A percentile compares a stretch with the other conserved stretches of the same genome.
These are phyloP conservation scores for Rhyacichthys aspro DNA, from an alignment of 2,797 vertebrate species.

Conservation along the genomic window DNA sequence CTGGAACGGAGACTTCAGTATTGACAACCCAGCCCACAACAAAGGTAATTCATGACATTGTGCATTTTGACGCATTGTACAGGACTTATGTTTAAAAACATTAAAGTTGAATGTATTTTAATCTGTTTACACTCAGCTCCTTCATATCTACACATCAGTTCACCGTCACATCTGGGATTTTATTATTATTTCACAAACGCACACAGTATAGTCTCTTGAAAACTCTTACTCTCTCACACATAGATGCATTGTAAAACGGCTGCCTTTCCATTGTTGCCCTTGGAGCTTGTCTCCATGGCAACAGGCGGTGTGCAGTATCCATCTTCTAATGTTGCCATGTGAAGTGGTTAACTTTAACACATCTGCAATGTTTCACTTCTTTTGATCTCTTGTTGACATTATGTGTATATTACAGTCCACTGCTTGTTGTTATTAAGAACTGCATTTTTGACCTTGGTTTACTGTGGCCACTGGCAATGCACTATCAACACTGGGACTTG, in stretches of 20 bases:
- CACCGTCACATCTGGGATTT: too few species aligned
- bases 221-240: neutral
- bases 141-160: too few species aligned
- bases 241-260: conserved; percentile 45
- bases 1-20: conserved; percentile 99
- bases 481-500: conserved; percentile 31
- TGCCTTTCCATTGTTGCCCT: conserved; percentile 77
- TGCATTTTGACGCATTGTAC: too few species aligned
- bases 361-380: conserved; percentile 27
- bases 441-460: conserved; percentile 37
- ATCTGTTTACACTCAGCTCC: too few species aligned
- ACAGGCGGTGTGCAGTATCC: conserved; percentile 74
- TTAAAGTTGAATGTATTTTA: too few species aligned
- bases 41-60: conserved; percentile 83
- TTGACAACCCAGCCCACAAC: conserved; percentile 96
- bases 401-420: conserved; percentile 4
- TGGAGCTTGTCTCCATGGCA: conserved; percentile 87
- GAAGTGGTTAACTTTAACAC: conserved; percentile 70
- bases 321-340: conserved; percentile 57
- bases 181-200: conserved; percentile 5
- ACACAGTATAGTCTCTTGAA: neutral
- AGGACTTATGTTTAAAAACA: too few species aligned
- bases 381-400: conserved; percentile 6
- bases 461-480: conserved; percentile 51
- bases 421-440: conserved; percentile 26